Conservation (phyloP, 2,797 vertebrate genomes). For the Lagocephalus sceleratus region DNA sequence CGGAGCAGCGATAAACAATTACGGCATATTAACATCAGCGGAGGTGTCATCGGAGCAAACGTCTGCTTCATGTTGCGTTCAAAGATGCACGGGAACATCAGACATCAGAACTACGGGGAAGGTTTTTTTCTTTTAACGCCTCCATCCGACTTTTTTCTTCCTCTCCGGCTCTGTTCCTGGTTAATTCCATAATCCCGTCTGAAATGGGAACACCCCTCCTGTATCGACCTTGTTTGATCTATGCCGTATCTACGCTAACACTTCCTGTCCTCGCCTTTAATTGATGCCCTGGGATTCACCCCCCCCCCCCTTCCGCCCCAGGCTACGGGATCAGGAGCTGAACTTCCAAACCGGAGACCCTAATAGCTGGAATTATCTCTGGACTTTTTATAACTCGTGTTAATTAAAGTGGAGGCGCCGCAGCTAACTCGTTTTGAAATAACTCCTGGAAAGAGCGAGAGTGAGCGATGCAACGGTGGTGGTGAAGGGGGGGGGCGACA, state of each 20-base stretch:
- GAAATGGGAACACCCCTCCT: background rate
- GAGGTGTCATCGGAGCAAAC: slow-evolving; percentile 24
- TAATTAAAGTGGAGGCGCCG: slow-evolving; percentile 44
- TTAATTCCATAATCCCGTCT: slow-evolving; percentile 29
- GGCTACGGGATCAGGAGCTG: slow-evolving; percentile 39
- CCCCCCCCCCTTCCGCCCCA: slow-evolving; percentile 8
- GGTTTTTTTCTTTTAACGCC: too few species aligned
- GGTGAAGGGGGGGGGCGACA: slow-evolving; percentile 15
- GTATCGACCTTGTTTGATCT: slow-evolving; percentile 13
- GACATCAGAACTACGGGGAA: too few species aligned
- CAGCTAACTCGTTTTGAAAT: slow-evolving; percentile 26
- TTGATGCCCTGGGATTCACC: slow-evolving; percentile 28
- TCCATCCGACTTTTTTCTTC: too few species aligned
- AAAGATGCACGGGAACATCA: too few species aligned
- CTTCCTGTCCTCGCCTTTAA: slow-evolving; percentile 20
- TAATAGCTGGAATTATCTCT: slow-evolving; percentile 37
- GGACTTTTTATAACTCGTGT: slow-evolving; percentile 33
- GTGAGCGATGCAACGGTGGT: background rate
- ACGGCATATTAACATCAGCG: slow-evolving; percentile 48
- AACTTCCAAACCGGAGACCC: slow-evolving; percentile 32
- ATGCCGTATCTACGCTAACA: slow-evolving; percentile 15
- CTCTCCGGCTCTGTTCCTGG: slow-evolving; percentile 38
- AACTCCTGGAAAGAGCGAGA: slow-evolving; percentile 27
- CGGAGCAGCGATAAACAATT: slow-evolving; percentile 44
- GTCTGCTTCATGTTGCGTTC: background rate